Conservation (phyloP, 2,888 invertebrate species). For the Gonocerus acuteangulatus region DNA sequence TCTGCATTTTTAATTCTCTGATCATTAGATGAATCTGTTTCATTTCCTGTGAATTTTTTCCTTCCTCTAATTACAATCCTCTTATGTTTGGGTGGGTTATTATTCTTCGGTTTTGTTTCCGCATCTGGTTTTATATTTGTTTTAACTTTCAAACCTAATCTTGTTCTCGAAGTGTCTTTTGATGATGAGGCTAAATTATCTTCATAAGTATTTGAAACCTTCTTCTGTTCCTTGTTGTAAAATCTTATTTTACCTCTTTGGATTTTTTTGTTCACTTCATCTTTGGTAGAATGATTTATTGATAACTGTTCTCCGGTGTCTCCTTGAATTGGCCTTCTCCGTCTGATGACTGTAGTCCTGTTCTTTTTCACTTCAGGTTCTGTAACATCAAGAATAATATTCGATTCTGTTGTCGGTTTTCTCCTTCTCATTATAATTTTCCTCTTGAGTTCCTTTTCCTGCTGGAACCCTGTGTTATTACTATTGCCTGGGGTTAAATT, state of each 20-base stretch:
- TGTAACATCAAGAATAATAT: background rate
- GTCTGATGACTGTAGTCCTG: conserved; percentile 12
- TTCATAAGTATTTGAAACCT: background rate
- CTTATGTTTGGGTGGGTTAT: conserved; percentile 1
- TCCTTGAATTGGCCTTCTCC: conserved; percentile 24
- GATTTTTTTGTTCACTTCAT: background rate
- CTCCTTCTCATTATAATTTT: conserved; percentile 29
- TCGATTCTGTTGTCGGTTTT: conserved; percentile 15
- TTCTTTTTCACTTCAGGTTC: background rate
- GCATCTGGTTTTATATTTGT: background rate
- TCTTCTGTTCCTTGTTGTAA: background rate
- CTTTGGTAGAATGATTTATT: background rate
- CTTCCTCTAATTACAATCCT: conserved; percentile 21
- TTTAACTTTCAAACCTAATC: background rate
- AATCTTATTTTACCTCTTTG: conserved; percentile 7
- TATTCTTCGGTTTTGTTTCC: background rate
- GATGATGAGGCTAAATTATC: conserved; percentile 14
- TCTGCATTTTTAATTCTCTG: background rate
- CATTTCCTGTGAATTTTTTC: conserved; percentile 27
- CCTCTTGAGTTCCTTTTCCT: background rate
- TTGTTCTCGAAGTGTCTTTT: background rate
- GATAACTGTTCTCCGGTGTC: background rate
- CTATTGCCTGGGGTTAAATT: background rate
- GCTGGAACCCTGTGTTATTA: background rate
- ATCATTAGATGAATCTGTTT: background rate